phyloP scores from a whole-genome alignment of 2,888 invertebrate genomes.

The Drosophila neutralis region DNA sequence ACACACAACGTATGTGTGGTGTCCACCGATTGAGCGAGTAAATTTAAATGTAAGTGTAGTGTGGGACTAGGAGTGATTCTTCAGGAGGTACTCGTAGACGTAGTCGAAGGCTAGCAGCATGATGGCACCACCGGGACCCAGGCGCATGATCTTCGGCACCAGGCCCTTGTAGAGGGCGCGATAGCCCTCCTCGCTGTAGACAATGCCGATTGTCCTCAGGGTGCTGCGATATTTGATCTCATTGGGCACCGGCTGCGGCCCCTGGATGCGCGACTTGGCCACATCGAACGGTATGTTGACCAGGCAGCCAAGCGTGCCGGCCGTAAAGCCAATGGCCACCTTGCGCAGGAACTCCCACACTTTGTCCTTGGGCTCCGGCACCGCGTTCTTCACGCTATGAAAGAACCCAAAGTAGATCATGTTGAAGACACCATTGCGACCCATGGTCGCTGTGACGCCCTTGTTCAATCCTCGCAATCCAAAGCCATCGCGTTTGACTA shows the following conservation, averaged over 20 bases:
- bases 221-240: conserved; percentile 92
- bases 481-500: conserved; percentile 90
- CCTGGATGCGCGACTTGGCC: conserved; percentile 97
- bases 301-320: conserved; percentile 94
- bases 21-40: neutral
- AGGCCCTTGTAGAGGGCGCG: conserved; percentile 96
- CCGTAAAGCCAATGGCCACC: conserved; percentile 93
- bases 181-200: conserved; percentile 95
- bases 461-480: conserved; percentile 93
- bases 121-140: conserved; percentile 97
- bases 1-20: neutral
- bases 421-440: conserved; percentile 95
- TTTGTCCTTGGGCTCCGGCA: conserved; percentile 89
- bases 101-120: conserved; percentile 97
- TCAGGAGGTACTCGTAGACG: conserved; percentile 89
- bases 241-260: conserved; percentile 92
- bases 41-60: neutral
- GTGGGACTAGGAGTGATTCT: conserved; percentile 33
- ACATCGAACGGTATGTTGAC: conserved; percentile 98
- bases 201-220: conserved; percentile 89
- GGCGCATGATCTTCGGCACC: conserved; percentile 94
- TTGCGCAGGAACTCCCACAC: conserved; percentile 90
- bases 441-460: conserved; percentile 94
- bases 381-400: conserved; percentile 92
- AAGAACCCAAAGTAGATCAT: conserved; percentile 98